Base-by-base conservation (phyloP, 1,140 invertebrate genomes). In the Drosophila punjabiensis region DNA sequence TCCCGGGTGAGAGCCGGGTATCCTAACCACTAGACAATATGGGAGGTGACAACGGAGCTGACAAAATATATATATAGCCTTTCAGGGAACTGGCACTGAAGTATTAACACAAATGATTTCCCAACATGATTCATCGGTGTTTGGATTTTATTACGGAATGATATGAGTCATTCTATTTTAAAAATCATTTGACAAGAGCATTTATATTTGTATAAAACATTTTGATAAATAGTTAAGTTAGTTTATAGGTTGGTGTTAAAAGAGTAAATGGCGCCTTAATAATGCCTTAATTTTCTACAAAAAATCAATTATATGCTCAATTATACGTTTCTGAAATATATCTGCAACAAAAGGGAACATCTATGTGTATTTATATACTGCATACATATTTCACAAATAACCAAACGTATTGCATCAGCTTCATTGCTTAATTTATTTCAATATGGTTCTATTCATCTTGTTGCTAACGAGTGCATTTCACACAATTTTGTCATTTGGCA, bases 1-100 rank as follows among this genome's bases (percentile, higher is more conserved):
- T 96, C 95, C 95, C 95, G 95, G 96, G 96, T 96, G 96, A 96
- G 95, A 96, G 96, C 96, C 96, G 96, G 95, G 95, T 96, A 96
- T 96, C 95, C 96, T 96, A 96, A 95, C 96, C 96, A 96, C 96
- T 96, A 96, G 96, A 95, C 94, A 94, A 95, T 95, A 95, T 94
- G 94, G 94, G 94, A 94, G 30, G 9, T 78, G 18, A 0, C 18
- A n/a, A 5, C 18, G 14, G 9, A 1, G 0, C 9, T 52, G n/a
- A 16, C 33, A 6, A 32, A 28, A 45, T 18, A 0, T 3, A 14
- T 24, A 24, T 24, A 48, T 14, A 48, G 3, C 0, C 45, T 14
- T 14, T 48, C 6, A 24, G 13, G 6, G 1, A 24, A 24, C 0
- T 6, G 11, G n/a, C 9, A 11, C 4, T 18, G n/a, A 4, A 18